These are phyloP conservation scores for Euura lappo DNA, from an alignment of 1,140 invertebrate genomes.

Conservation along the genomic window DNA sequence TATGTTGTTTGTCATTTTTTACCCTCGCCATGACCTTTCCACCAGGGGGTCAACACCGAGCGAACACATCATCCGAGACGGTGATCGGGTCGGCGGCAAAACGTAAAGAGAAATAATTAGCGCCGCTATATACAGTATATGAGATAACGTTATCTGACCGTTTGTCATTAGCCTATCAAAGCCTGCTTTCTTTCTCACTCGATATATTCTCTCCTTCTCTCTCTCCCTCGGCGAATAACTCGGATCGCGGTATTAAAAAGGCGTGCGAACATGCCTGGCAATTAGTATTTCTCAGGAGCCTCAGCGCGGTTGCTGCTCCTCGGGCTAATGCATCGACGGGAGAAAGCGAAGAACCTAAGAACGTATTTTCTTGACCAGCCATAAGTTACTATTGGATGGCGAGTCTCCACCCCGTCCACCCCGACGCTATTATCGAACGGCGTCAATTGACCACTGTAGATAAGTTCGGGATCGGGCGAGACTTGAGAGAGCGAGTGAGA, in stretches of 20 bases:
- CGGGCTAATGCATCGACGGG: neutral
- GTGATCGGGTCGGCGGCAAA: conserved; percentile 34
- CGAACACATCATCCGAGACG: too few species aligned
- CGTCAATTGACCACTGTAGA: neutral
- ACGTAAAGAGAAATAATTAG: conserved; percentile 60
- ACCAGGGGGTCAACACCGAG: too few species aligned
- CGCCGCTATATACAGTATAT: conserved; percentile 16
- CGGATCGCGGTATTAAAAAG: conserved; percentile 38
- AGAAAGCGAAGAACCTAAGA: conserved; percentile 6
- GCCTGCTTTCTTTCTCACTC: conserved; percentile 28
- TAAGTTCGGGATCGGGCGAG: conserved; percentile 7
- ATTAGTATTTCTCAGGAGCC: conserved; percentile 48
- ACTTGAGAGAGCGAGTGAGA: neutral
- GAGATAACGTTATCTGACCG: conserved; percentile 58
- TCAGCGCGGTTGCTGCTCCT: neutral
- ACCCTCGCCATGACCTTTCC: too few species aligned
- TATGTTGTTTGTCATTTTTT: too few species aligned
- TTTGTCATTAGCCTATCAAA: conserved; percentile 62
- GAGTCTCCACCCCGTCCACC: too few species aligned
- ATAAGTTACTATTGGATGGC: neutral
- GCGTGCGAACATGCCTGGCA: conserved; percentile 45
- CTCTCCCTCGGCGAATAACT: neutral
- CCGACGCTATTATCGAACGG: neutral
- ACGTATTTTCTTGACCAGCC: neutral
- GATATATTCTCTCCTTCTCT: conserved; percentile 19